Percentiles rank a stretch among this genome's conserved stretches.
phyloP scores from a whole-genome alignment of 2,113 vertebrate species.

The Micronisus gabar region DNA sequence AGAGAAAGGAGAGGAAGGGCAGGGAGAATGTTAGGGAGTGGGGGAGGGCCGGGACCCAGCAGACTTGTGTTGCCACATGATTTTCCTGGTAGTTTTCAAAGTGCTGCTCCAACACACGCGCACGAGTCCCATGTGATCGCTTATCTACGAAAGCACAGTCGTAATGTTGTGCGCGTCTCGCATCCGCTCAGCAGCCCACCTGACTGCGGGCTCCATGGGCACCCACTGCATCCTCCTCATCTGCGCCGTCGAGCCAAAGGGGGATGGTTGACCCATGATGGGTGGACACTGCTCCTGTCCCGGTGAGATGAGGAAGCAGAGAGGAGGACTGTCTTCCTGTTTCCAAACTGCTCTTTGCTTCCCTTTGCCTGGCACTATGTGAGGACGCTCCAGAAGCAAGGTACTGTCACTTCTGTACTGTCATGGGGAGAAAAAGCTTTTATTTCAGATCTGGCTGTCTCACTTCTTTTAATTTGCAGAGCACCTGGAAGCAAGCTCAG shows the following conservation, averaged over 20 bases:
- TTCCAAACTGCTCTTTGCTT: not conserved
- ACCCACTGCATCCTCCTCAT: not conserved
- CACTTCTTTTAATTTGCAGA: not conserved
- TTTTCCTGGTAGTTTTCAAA: constrained; percentile 67
- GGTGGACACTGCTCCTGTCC: not conserved
- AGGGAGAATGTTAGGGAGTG: not conserved
- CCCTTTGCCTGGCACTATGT: not conserved
- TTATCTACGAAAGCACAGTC: constrained; percentile 57
- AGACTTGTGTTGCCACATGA: constrained; percentile 66
- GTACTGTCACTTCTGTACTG: not conserved
- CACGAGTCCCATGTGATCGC: constrained; percentile 66
- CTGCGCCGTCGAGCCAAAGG: not conserved
- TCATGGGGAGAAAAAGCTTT: not conserved
- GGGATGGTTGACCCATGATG: not conserved
- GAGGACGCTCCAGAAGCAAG: not conserved
- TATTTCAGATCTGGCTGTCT: not conserved
- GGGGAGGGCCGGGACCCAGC: not conserved
- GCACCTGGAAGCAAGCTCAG: not conserved
- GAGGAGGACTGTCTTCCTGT: not conserved
- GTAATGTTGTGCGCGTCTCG: not conserved
- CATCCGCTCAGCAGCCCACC: constrained; percentile 3
- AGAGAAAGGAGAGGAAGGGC: not conserved
- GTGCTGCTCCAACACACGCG: not conserved
- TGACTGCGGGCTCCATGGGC: not conserved
- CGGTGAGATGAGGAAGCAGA: fast-evolving